Percentiles rank a stretch among this genome's conserved stretches.
Conservation (phyloP, 2,888 invertebrate species). For the Atrina japonica region DNA sequence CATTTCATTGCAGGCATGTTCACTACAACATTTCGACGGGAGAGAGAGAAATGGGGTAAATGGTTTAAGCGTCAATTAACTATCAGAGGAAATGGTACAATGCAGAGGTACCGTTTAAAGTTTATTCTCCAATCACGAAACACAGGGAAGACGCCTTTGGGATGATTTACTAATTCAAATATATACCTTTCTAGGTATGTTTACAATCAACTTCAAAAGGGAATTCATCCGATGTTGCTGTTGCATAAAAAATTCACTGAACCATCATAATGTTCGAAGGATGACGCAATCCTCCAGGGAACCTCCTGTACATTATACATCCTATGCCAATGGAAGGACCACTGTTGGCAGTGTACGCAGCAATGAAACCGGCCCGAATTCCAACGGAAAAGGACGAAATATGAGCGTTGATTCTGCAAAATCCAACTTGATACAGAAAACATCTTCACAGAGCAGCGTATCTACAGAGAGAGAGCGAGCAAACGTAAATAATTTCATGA, state of each 20-base stretch:
- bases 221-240: slow-evolving; percentile 73
- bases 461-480: slow-evolving; percentile 43
- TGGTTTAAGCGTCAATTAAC: slow-evolving; percentile 56
- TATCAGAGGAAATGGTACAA: slow-evolving; percentile 29
- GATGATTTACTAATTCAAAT: slow-evolving; percentile 1
- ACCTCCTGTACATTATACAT: neutral
- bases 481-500: slow-evolving; percentile 57
- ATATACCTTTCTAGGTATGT: slow-evolving; percentile 68
- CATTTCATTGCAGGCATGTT: slow-evolving; percentile 68
- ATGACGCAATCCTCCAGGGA: slow-evolving; percentile 17
- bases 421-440: neutral
- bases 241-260: slow-evolving; percentile 57
- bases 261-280: slow-evolving; percentile 38
- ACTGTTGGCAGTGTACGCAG: neutral
- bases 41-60: slow-evolving; percentile 57
- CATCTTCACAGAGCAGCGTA: neutral
- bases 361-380: neutral
- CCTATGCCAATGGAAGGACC: neutral
- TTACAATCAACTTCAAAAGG: slow-evolving; percentile 75
- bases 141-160: slow-evolving; percentile 3
- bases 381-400: neutral
- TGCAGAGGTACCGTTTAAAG: slow-evolving; percentile 11
- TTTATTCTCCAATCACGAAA: slow-evolving; percentile 13
- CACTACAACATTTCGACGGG: slow-evolving; percentile 67
- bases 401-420: neutral